Conservation (phyloP, 2,797 vertebrate species). For the Helostoma temminkii region DNA sequence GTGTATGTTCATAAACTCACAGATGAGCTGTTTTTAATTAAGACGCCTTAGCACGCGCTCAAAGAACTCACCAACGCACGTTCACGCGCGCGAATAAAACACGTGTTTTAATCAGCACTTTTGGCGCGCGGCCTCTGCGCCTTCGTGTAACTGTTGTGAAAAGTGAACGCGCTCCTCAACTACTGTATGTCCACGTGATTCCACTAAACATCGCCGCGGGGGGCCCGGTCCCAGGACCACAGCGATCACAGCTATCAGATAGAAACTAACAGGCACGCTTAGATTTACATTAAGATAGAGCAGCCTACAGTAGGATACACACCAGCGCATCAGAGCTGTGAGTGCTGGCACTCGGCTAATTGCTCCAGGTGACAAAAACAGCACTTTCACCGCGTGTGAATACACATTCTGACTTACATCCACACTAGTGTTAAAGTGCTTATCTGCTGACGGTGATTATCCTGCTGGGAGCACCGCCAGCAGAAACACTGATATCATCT, state of each 20-base stretch:
- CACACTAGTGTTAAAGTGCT: background rate
- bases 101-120: conserved; percentile 22
- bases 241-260: conserved; percentile 51
- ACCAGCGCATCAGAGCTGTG: conserved; percentile 20
- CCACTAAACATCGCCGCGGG: conserved; percentile 47
- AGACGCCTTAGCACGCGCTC: conserved; percentile 12
- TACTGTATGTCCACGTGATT: conserved; percentile 51
- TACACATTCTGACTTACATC: conserved; percentile 55
- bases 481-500: accelerated
- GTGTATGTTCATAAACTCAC: background rate
- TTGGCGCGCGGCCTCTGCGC: background rate
- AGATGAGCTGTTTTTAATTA: background rate
- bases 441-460: background rate
- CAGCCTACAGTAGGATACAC: conserved; percentile 42
- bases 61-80: background rate
- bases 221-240: conserved; percentile 13
- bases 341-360: conserved; percentile 58
- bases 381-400: conserved; percentile 66
- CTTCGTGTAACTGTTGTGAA: background rate
- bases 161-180: background rate
- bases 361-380: conserved; percentile 61
- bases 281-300: conserved; percentile 61
- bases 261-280: conserved; percentile 30
- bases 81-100: conserved; percentile 5
- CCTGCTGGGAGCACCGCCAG: background rate